These are phyloP conservation scores for Microvelia longipes DNA, from an alignment of 1,140 invertebrate genomes.

Conservation along the genomic window DNA sequence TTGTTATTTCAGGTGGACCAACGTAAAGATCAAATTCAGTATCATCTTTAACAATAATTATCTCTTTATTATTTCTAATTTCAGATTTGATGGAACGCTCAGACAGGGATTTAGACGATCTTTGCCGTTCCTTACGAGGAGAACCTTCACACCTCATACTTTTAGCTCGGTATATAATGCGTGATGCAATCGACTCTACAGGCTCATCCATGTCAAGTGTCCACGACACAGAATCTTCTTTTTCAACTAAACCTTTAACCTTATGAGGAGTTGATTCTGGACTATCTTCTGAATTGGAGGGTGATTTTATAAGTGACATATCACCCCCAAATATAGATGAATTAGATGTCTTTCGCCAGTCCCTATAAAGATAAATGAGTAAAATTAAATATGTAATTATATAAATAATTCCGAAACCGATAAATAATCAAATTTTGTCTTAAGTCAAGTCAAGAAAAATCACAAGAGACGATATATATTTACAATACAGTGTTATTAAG, in stretches of 20 bases:
- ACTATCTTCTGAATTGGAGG: too few relatives aligned
- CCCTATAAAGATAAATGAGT: too few relatives aligned
- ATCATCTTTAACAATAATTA: slow-evolving; percentile 2
- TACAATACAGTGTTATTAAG: too few relatives aligned
- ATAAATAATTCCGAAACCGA: too few relatives aligned
- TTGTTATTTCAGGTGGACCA: neutral
- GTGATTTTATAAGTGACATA: too few relatives aligned
- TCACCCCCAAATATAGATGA: too few relatives aligned
- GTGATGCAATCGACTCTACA: slow-evolving; percentile 34
- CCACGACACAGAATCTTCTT: slow-evolving; percentile 67
- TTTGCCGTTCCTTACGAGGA: neutral
- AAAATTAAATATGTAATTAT: too few relatives aligned
- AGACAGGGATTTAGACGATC: neutral
- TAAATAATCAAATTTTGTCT: too few relatives aligned
- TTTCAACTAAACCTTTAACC: slow-evolving; percentile 64
- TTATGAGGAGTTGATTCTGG: slow-evolving; percentile 24
- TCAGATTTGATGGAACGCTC: neutral
- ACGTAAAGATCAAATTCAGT: neutral
- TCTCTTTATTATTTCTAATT: neutral
- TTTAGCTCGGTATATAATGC: slow-evolving; percentile 22
- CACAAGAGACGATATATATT: too few relatives aligned
- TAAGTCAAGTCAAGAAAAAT: too few relatives aligned
- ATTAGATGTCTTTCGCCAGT: too few relatives aligned
- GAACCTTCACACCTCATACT: slow-evolving; percentile 16
- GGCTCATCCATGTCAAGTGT: slow-evolving; percentile 61